phyloP scores from a whole-genome alignment of 2,888 invertebrate species.

The Nemapogon koenigi region DNA sequence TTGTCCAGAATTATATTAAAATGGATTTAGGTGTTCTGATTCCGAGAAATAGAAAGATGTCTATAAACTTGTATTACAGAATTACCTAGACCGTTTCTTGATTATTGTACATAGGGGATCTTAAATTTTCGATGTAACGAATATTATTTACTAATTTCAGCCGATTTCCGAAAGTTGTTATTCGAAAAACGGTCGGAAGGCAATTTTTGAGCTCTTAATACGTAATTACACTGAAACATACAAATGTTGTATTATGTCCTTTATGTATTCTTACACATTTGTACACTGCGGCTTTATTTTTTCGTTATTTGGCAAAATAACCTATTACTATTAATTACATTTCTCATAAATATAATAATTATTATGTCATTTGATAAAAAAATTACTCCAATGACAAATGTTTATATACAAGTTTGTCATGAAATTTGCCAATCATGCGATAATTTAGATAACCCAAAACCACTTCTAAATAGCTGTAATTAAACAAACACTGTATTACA shows the following conservation, averaged over 20 bases:
- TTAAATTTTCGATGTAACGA: slow-evolving; percentile 35
- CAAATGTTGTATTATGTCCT: slow-evolving; percentile 4
- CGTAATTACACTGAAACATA: slow-evolving; percentile 1
- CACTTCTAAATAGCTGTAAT: too few species aligned
- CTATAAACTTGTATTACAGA: not conserved
- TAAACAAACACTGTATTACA: too few species aligned
- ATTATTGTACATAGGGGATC: not conserved
- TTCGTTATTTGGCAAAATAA: not conserved
- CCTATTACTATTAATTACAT: too few species aligned
- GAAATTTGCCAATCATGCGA: too few species aligned
- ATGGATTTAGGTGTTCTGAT: not conserved
- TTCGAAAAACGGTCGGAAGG: not conserved
- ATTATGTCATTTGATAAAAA: too few species aligned
- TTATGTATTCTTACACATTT: not conserved
- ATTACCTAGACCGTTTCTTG: not conserved
- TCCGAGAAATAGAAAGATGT: not conserved
- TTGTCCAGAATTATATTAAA: not conserved
- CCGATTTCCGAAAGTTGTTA: not conserved
- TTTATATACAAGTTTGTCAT: too few species aligned
- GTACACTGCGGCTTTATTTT: not conserved
- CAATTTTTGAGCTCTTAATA: not conserved
- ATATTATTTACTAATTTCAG: slow-evolving; percentile 16
- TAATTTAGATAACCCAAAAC: too few species aligned
- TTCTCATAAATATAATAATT: too few species aligned
- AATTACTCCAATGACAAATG: too few species aligned